Base-by-base conservation (phyloP, 2,888 invertebrate species). In the Oegoconia quadripuncta region DNA sequence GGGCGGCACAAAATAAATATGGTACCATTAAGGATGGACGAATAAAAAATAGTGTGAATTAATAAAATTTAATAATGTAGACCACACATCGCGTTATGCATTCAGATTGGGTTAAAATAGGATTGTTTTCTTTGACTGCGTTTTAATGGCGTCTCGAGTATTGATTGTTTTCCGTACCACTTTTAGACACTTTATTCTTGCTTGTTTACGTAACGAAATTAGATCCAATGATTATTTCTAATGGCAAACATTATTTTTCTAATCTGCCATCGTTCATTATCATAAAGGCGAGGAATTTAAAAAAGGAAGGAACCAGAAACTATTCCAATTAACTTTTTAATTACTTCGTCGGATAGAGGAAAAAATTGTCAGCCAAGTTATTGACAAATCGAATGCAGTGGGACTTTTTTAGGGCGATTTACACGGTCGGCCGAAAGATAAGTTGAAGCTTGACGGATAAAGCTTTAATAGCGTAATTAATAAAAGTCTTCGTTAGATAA, bases 61-160 rank as follows among this genome's bases (percentile, higher is more conserved):
- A 69, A 74, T 74, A 71, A 70, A 69, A 63, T 63, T 73, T 69
- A 64, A 68, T 68, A 69, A 53, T 58, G 52, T 41, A 52, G 76
- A 62, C 76, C 76, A 75, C 76, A 76, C 78, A 74, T 39, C 55
- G 58, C 41, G 67, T n/a, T n/a, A 55, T 59, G 61, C 42, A 43
- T 49, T 55, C 47, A 54, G 50, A 60, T 61, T 22, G 6, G 18
- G 7, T 11, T n/a, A 15, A 9, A 28, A 9, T 32, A 16, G 16
- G 37, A 32, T 37, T 32, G 37, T 37, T 32, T 37, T 37, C 30
- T 7, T 37, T 31, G n/a, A n/a, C 13, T 34, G 8, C 18, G n/a
- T 18, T 26, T 34, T 35, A 35, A 35, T 29, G 20, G 29, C 36
- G 15, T 12, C 20, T 17, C 8, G 5, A 15, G 29, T 29, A 16